phyloP scores from a whole-genome alignment of 2,113 vertebrate genomes.

The Hydrochoerus hydrochaeris region DNA sequence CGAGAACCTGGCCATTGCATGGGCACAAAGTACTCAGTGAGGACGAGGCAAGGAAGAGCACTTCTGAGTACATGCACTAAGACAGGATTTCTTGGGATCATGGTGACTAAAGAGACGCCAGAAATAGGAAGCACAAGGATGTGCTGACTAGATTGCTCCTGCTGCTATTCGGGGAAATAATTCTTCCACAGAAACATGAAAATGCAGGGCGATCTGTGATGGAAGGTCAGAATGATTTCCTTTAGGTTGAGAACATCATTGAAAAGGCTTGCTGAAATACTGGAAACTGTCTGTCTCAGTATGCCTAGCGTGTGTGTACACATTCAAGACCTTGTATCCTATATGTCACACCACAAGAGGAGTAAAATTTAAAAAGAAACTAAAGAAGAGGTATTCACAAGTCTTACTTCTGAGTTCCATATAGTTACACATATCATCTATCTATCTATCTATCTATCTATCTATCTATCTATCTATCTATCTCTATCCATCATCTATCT shows the following conservation, averaged over 20 bases:
- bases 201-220: background rate
- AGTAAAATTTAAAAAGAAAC: background rate
- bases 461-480: no score
- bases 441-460: no score
- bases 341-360: background rate
- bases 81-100: background rate
- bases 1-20: background rate
- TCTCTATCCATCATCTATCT: no score
- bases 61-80: background rate
- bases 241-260: background rate
- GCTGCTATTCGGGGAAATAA: background rate
- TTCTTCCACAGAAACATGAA: background rate
- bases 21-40: background rate
- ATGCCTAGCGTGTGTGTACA: background rate
- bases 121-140: background rate
- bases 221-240: background rate
- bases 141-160: background rate
- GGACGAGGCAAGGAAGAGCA: accelerated
- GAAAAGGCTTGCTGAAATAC: background rate
- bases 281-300: background rate
- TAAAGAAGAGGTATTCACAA: background rate
- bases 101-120: background rate
- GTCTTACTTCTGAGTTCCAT: background rate
- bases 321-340: background rate
- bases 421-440: no score